Base-by-base conservation (phyloP, 1,140 invertebrate species). In the Papilio machaon region DNA sequence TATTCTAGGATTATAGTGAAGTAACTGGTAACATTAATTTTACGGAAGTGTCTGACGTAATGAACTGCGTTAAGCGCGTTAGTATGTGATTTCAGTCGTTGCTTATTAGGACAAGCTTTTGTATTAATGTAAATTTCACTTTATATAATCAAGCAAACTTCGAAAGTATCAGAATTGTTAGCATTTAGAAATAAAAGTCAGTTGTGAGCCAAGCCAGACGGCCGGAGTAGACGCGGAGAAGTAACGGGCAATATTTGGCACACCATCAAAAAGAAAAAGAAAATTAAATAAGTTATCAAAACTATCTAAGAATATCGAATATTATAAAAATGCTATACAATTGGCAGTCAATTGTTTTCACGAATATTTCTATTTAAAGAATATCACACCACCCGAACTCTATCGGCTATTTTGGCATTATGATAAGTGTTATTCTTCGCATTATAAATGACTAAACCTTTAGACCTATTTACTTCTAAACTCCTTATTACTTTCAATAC, bases 291-390 rank as follows among this genome's bases (percentile, higher is more conserved):
- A 93, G 86, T 91, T 92, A 92, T 90, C 89, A 89, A 88, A 93
- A 91, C 92, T 93, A 93, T 91, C 92, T 94, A 93, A 91, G 89
- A 93, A 92, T 94, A 94, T 88, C 86, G 89, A 92, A 85, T 91
- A 87, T 91, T 93, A 92, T 92, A 93, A 94, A 94, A 92, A 90
- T 89, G 87, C 91, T 84, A 88, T 94, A 92, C 93, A 93, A 94
- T 94, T 94, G 93, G 93, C 93, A 94, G 93, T 94, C 93, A 93
- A 93, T 92, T 93, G 93, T 91, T 86, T 88, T 89, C 85, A 90
- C 84, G 86, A 91, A 89, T 88, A 89, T 86, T 86, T 88, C 89
- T 93, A 93, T 82, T 90, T 85, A 92, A 92, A 92, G 87, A 92
- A 89, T 93, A 92, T 93, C 91, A 94, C 91, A 67, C 87, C 80